phyloP scores from a whole-genome alignment of 2,797 vertebrate species.

The Pristis pectinata region DNA sequence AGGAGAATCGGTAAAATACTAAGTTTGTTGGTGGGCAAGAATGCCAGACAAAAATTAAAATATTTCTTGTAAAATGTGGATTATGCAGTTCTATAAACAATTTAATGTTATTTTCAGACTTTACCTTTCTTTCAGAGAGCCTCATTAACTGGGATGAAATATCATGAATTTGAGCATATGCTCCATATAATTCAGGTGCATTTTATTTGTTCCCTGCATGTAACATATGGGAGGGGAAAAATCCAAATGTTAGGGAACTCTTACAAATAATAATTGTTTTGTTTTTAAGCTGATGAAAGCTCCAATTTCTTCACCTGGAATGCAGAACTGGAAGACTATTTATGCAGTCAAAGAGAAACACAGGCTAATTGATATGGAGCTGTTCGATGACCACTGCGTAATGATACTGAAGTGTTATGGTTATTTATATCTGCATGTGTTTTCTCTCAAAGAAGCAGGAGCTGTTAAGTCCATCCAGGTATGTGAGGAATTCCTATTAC shows the following conservation, averaged over 20 bases:
- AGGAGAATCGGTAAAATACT: not conserved
- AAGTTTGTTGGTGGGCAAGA: not conserved
- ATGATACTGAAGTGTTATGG: slow-evolving; percentile 61
- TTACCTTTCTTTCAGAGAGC: not conserved
- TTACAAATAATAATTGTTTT: not conserved
- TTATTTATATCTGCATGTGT: slow-evolving; percentile 63
- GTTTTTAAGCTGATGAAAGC: slow-evolving; percentile 69
- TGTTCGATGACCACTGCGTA: slow-evolving; percentile 75
- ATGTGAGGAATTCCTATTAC: slow-evolving; percentile 43
- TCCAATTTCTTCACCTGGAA: slow-evolving; percentile 58
- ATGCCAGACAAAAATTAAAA: not conserved
- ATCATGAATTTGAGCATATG: not conserved
- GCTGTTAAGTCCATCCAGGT: slow-evolving; percentile 66
- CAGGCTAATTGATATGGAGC: slow-evolving; percentile 78
- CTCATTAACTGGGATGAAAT: not conserved
- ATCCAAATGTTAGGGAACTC: not conserved
- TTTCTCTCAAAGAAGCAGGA: slow-evolving; percentile 62
- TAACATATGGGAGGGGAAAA: not conserved
- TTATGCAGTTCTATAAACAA: not conserved
- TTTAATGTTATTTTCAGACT: not conserved
- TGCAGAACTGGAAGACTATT: slow-evolving; percentile 70
- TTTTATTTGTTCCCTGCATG: not conserved
- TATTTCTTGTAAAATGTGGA: not conserved
- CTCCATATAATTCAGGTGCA: not conserved
- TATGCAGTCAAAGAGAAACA: slow-evolving; percentile 61